A percentile compares a stretch with the other conserved stretches of the same genome.
Conservation (phyloP, 2,113 vertebrate species). For the Lepidothrix coronata region DNA sequence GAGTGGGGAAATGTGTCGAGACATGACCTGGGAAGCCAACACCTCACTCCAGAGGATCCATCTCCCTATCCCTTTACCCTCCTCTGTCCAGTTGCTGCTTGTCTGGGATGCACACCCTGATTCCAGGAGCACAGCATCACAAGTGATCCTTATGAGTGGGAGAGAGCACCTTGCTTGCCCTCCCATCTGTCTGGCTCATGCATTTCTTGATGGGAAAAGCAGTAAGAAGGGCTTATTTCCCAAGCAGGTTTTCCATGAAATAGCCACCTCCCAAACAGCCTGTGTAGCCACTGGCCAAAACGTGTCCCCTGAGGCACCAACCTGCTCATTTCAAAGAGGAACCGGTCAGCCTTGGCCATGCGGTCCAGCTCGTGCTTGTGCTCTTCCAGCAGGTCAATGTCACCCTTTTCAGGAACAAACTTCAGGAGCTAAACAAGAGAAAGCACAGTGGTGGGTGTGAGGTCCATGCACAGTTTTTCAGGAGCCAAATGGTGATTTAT, state of each 20-base stretch:
- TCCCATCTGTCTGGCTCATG: not conserved
- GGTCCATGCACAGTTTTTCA: not conserved
- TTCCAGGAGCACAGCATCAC: not conserved
- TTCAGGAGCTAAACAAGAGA: constrained; percentile 85
- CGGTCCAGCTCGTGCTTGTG: constrained; percentile 96
- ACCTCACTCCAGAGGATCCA: not conserved
- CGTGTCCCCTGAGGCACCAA: constrained; percentile 6
- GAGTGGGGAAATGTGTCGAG: not conserved
- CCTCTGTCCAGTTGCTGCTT: not conserved
- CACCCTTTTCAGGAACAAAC: constrained; percentile 95
- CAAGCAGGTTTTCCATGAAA: not conserved
- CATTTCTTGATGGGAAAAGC: not conserved
- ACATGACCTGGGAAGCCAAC: not conserved
- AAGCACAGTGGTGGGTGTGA: not conserved
- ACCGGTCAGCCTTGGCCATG: constrained; percentile 97
- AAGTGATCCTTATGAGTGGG: not conserved
- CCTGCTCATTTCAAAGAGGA: constrained; percentile 99
- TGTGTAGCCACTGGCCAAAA: not conserved
- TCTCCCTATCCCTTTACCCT: not conserved
- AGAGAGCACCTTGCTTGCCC: not conserved
- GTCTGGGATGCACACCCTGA: not conserved
- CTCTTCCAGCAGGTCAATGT: constrained; percentile 93
- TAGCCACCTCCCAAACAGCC: not conserved
- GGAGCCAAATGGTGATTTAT: not conserved
- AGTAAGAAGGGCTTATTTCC: not conserved